Conservation (phyloP, 2,113 vertebrate genomes). For the Sinocyclocheilus rhinocerous region DNA sequence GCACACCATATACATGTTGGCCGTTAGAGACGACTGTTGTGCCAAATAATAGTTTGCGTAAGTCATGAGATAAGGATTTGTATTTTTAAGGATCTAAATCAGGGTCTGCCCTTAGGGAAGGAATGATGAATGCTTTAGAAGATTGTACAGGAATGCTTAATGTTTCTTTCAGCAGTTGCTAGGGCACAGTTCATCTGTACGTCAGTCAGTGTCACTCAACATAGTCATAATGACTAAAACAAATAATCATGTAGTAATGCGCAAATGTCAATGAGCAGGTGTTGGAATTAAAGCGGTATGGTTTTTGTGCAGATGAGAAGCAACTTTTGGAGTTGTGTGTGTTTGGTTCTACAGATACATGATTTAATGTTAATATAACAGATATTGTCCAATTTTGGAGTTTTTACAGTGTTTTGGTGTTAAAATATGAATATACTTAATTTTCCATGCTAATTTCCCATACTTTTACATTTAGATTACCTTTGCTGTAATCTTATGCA, state of each 20-base stretch:
- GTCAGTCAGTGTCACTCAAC: conserved; percentile 1
- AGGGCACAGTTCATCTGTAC: not conserved
- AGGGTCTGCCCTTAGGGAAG: not conserved
- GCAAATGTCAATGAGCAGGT: not conserved
- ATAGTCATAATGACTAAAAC: not conserved
- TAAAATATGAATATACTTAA: not conserved
- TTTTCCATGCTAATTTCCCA: not conserved
- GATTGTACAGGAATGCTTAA: not conserved
- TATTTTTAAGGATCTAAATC: conserved; percentile 34
- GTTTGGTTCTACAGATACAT: not conserved
- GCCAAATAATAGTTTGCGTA: conserved; percentile 13
- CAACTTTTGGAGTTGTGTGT: not conserved
- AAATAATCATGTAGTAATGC: not conserved
- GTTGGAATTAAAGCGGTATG: not conserved
- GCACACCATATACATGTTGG: not conserved
- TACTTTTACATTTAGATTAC: not conserved
- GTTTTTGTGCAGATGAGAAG: not conserved
- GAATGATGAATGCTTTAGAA: not conserved
- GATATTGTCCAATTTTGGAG: not conserved
- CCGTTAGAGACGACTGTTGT: not conserved
- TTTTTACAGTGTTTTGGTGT: not conserved
- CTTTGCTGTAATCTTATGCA: not conserved
- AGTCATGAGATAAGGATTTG: conserved; percentile 28
- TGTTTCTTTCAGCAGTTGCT: not conserved
- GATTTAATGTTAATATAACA: not conserved